A percentile compares a stretch with the other conserved stretches of the same genome.
These are phyloP conservation scores for Neosalanx taihuensis DNA, from an alignment of 2,797 vertebrate species.

Conservation along the genomic window DNA sequence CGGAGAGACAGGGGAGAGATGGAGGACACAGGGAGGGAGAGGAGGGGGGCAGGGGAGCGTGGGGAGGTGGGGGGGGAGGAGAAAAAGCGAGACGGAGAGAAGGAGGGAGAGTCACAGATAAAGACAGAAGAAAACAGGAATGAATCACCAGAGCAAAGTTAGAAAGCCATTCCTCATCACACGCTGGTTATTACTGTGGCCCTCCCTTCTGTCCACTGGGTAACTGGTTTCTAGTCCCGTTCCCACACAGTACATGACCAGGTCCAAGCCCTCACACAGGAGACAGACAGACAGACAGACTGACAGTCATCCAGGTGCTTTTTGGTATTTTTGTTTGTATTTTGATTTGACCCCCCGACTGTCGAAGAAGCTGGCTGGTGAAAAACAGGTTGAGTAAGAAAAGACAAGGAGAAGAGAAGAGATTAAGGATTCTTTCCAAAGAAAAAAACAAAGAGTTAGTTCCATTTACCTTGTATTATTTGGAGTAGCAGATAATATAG, in stretches of 20 bases:
- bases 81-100: conserved; percentile 20
- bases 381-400: background rate
- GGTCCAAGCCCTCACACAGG: background rate
- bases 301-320: background rate
- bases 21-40: conserved; percentile 23
- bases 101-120: conserved; percentile 17
- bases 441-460: conserved; percentile 1
- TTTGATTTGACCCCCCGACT: background rate
- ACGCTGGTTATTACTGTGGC: conserved; percentile 34
- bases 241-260: background rate
- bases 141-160: conserved; percentile 16
- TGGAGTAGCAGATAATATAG: background rate
- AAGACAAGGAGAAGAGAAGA: background rate
- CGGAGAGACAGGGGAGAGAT: conserved; percentile 13
- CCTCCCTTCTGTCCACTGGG: conserved; percentile 15
- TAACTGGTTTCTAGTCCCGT: background rate
- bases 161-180: conserved; percentile 22
- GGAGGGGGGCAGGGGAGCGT: conserved; percentile 13
- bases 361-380: background rate
- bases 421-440: background rate
- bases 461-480: background rate
- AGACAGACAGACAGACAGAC: background rate
- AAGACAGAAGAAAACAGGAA: conserved; percentile 14
- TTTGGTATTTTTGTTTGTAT: background rate
- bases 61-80: conserved; percentile 8